Conservation (phyloP, 2,113 vertebrate genomes). For the human (Homo sapiens) region DNA sequence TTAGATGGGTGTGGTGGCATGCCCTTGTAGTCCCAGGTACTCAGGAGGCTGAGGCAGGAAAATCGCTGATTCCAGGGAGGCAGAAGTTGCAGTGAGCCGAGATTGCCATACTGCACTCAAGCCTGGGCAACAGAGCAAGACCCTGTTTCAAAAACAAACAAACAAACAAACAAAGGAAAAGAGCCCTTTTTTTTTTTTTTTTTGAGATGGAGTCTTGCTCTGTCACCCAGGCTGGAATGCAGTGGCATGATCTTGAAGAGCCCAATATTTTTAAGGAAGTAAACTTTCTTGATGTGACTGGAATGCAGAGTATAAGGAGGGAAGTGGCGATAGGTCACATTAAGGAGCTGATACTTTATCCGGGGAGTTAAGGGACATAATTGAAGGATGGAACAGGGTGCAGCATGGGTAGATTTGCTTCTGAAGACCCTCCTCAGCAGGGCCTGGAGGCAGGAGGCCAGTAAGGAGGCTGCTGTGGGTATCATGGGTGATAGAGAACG, state of each 20-base stretch:
- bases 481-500: background rate
- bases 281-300: background rate
- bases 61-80: no score
- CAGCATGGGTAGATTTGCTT: background rate
- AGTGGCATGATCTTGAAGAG: background rate
- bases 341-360: background rate
- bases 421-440: background rate
- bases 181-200: no score
- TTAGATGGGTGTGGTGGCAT: no score
- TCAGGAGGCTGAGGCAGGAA: no score
- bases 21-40: no score
- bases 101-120: background rate
- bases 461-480: background rate
- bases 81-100: background rate
- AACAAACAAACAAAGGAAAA: background rate
- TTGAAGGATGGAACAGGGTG: background rate
- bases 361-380: background rate
- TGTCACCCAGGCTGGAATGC: no score
- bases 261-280: background rate
- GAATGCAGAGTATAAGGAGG: background rate
- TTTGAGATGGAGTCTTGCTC: no score
- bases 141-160: background rate
- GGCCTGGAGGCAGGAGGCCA: background rate
- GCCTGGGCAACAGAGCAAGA: background rate
- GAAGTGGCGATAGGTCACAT: background rate